Evolutionary conservation across 2,113 vertebrate species (phyloP).

Genomic region (Eleginops maclovinus): DNA sequence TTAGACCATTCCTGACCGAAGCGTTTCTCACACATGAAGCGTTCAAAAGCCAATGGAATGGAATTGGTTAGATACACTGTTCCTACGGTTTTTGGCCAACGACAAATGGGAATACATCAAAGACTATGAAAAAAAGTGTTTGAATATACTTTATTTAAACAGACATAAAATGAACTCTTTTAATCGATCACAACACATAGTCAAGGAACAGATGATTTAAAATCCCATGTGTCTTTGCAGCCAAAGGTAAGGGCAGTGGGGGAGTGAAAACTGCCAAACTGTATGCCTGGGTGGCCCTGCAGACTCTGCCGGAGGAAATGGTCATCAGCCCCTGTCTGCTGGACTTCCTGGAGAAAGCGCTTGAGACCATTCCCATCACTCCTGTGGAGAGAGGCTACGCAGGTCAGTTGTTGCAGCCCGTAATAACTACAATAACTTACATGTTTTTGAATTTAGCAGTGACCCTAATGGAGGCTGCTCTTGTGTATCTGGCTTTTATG

Average conservation of each 20-base stretch:
- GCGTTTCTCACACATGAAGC: too few species aligned
- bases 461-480: background rate
- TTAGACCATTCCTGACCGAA: too few species aligned
- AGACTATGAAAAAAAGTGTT: background rate
- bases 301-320: conserved; percentile 98
- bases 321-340: conserved; percentile 97
- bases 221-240: conserved; percentile 79
- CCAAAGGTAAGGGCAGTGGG: conserved; percentile 93
- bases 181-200: background rate
- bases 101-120: conserved; percentile 15
- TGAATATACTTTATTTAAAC: conserved; percentile 12
- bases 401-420: conserved; percentile 71
- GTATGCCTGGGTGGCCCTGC: conserved; percentile 97
- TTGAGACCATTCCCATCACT: conserved; percentile 98
- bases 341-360: conserved; percentile 97
- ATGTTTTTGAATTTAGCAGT: too few species aligned
- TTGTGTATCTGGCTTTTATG: background rate
- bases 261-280: conserved; percentile 96
- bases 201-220: background rate
- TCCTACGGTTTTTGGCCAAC: too few species aligned
- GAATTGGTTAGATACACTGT: too few species aligned
- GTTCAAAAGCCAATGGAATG: too few species aligned
- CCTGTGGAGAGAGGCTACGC: conserved; percentile 94
- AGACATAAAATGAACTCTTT: background rate
- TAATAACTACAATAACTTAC: too few species aligned